These are phyloP conservation scores for Numenius phaeopus DNA, from an alignment of 2,797 vertebrate species.

Conservation along the genomic window DNA sequence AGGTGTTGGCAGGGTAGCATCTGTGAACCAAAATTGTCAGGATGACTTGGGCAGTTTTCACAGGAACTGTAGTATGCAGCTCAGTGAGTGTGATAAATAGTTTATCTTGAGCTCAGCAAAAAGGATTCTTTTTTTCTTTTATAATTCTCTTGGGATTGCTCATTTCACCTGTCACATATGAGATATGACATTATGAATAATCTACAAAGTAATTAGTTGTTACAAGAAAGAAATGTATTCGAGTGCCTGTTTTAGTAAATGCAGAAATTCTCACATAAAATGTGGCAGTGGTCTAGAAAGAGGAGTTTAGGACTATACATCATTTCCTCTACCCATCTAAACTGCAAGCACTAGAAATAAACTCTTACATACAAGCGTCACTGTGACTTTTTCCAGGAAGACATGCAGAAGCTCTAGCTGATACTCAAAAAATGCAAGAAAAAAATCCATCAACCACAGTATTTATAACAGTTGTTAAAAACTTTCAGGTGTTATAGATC, in stretches of 20 bases:
- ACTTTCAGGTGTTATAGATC: background rate
- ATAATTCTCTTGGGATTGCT: background rate
- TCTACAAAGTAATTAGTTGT: background rate
- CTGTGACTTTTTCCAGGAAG: background rate
- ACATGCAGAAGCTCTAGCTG: background rate
- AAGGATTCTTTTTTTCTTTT: background rate
- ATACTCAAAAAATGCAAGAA: constrained; percentile 8
- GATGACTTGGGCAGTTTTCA: background rate
- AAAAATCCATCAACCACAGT: background rate
- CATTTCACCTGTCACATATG: fast-evolving
- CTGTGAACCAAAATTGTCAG: background rate
- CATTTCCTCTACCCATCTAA: background rate
- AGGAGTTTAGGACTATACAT: background rate
- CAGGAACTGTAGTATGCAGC: background rate
- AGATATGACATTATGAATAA: background rate
- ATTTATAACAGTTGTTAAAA: constrained; percentile 26
- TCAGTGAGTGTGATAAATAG: background rate
- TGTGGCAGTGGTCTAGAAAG: background rate
- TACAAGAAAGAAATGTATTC: background rate
- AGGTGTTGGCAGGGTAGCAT: background rate
- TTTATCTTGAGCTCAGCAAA: background rate
- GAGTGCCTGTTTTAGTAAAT: background rate
- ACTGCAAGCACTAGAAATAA: background rate
- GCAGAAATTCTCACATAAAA: background rate
- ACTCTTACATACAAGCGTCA: background rate